A percentile compares a stretch with the other conserved stretches of the same genome.
Conservation (phyloP, 2,888 invertebrate species). For the Ferrisia virgata region DNA sequence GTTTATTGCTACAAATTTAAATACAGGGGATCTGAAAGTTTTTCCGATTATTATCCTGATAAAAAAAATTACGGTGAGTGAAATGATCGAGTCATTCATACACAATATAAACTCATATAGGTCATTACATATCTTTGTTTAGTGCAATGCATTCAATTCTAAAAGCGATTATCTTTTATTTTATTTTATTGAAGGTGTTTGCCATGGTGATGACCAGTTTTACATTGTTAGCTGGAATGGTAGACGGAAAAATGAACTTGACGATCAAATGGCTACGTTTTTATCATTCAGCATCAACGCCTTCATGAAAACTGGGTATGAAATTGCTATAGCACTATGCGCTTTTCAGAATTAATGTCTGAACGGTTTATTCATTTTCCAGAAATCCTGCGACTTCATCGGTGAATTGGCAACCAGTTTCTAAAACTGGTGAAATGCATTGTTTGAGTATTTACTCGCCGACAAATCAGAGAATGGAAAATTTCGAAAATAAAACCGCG, state of each 20-base stretch:
- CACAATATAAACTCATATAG: no score
- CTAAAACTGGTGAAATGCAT: not conserved
- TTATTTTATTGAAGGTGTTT: not conserved
- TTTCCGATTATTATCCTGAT: constrained; percentile 50
- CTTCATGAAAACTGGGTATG: constrained; percentile 47
- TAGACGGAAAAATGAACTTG: not conserved
- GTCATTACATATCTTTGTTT: not conserved
- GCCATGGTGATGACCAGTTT: constrained; percentile 32
- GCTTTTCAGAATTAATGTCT: not conserved
- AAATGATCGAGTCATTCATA: no score
- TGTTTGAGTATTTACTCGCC: constrained; percentile 16
- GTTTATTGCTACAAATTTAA: constrained; percentile 51
- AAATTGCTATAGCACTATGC: not conserved
- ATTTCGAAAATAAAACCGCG: not conserved
- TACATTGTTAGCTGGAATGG: constrained; percentile 3
- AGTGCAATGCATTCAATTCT: no score
- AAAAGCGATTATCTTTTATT: not conserved
- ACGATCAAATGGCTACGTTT: constrained; percentile 16
- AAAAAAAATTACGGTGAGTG: constrained; percentile 24
- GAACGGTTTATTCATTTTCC: not conserved
- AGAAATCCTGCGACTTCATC: not conserved
- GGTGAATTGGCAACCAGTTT: not conserved
- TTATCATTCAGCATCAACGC: not conserved
- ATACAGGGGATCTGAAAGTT: constrained; percentile 50
- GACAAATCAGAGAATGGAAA: not conserved